Percentiles rank a stretch among this genome's conserved stretches.
phyloP scores from a whole-genome alignment of 2,113 vertebrate genomes.

The Piprites chloris region DNA sequence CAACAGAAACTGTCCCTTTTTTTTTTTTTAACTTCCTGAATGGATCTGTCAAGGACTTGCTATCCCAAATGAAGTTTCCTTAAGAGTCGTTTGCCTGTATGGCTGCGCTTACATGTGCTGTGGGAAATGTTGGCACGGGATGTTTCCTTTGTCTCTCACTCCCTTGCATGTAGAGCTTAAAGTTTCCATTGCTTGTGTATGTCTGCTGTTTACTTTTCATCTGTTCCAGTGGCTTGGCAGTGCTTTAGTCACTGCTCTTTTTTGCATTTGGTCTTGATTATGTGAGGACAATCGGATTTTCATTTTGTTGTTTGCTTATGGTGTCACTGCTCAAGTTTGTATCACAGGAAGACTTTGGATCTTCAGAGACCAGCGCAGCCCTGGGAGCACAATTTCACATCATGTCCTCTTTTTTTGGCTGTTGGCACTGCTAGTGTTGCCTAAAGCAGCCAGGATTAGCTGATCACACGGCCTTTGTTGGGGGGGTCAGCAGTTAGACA shows the following conservation, averaged over 20 bases:
- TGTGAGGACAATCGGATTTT: conserved; percentile 40
- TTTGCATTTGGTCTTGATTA: conserved; percentile 65
- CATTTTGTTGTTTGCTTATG: conserved; percentile 6
- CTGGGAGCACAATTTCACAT: not conserved
- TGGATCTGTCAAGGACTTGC: not conserved
- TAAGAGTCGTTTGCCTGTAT: not conserved
- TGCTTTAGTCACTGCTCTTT: conserved; percentile 49
- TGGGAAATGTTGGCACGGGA: conserved; percentile 2
- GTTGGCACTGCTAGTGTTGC: not conserved
- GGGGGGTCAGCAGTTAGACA: not conserved
- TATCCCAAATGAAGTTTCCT: not conserved
- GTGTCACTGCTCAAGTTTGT: not conserved
- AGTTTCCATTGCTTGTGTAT: conserved; percentile 51
- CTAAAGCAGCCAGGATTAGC: not conserved
- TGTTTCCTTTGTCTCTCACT: not conserved
- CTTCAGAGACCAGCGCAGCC: not conserved
- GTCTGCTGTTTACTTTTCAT: conserved; percentile 52
- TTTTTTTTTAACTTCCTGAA: not conserved
- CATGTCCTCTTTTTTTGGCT: fast-evolving
- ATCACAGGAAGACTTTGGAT: not conserved
- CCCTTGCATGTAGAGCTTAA: conserved; percentile 10
- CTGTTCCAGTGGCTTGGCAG: conserved; percentile 66
- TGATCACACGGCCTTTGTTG: not conserved
- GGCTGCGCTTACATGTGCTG: not conserved
- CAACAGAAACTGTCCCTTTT: not conserved